Percentiles rank a stretch among this genome's conserved stretches.
Conservation (phyloP, 2,797 vertebrate genomes). For the Rallus crepitans region DNA sequence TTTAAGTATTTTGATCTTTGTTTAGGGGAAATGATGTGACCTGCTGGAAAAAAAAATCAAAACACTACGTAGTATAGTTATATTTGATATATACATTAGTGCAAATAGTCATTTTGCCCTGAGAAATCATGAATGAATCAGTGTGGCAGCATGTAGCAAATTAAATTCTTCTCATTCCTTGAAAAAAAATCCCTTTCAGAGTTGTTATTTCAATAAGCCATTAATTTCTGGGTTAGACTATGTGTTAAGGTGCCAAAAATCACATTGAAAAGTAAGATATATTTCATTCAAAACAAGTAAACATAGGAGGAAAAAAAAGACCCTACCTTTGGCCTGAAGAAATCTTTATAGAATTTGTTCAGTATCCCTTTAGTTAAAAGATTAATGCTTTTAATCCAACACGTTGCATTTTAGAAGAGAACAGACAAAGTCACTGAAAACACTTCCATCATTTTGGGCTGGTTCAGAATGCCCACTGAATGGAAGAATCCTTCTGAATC, state of each 20-base stretch:
- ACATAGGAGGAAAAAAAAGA: neutral
- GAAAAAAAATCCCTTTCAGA: conserved; percentile 7
- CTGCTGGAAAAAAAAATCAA: neutral
- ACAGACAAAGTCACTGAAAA: neutral
- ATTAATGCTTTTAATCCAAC: neutral
- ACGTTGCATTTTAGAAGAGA: neutral
- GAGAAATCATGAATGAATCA: conserved; percentile 1
- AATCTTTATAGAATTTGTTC: neutral
- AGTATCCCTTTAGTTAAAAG: neutral
- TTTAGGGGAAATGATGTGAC: neutral
- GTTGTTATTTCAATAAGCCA: conserved; percentile 19
- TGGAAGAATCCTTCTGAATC: neutral
- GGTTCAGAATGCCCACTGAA: neutral
- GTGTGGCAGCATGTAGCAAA: neutral
- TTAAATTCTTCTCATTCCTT: neutral
- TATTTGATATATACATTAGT: neutral
- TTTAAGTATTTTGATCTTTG: neutral
- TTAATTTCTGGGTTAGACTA: neutral
- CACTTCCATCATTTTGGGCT: neutral
- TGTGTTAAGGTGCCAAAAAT: conserved; percentile 24
- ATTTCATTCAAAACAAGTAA: conserved; percentile 23
- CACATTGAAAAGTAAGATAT: neutral
- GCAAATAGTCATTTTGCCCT: neutral
- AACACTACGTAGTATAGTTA: neutral
- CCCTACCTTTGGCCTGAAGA: neutral